phyloP scores from a whole-genome alignment of 1,140 invertebrate genomes.

The Scaptomyza hsui region DNA sequence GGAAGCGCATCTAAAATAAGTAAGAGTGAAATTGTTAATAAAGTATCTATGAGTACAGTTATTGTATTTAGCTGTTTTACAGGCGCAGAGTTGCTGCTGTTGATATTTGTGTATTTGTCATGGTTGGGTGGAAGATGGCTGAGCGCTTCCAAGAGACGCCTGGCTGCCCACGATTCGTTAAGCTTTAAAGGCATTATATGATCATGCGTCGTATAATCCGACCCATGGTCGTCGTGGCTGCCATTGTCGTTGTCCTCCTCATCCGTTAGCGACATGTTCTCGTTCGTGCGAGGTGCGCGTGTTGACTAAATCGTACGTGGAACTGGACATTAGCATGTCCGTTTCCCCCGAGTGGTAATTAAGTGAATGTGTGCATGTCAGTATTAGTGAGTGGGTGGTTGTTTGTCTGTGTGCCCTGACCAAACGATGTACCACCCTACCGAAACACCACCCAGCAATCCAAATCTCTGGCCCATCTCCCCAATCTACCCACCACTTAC shows the following conservation, averaged over 20 bases:
- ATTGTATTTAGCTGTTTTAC: conserved; percentile 34
- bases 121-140: conserved; percentile 67
- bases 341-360: conserved; percentile 67
- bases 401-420: conserved; percentile 33
- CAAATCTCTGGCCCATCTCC: conserved; percentile 20
- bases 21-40: neutral
- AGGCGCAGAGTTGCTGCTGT: conserved; percentile 62
- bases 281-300: conserved; percentile 52
- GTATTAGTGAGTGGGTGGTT: conserved; percentile 30
- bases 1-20: conserved; percentile 77
- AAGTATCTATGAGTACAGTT: neutral
- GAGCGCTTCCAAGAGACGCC: conserved; percentile 83
- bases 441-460: neutral
- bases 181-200: conserved; percentile 85
- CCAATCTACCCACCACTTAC: conserved; percentile 51
- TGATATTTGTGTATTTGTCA: neutral
- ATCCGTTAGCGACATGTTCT: conserved; percentile 60
- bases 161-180: conserved; percentile 86
- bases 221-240: conserved; percentile 19
- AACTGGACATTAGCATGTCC: conserved; percentile 66
- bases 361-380: conserved; percentile 32
- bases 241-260: conserved; percentile 30
- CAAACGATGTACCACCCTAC: conserved; percentile 48
- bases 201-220: conserved; percentile 35
- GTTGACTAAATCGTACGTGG: conserved; percentile 56